Evolutionary conservation across 92 coral and sea anemone genomes (phyloP).

Genomic region (Umimayanthus kanabou): DNA sequence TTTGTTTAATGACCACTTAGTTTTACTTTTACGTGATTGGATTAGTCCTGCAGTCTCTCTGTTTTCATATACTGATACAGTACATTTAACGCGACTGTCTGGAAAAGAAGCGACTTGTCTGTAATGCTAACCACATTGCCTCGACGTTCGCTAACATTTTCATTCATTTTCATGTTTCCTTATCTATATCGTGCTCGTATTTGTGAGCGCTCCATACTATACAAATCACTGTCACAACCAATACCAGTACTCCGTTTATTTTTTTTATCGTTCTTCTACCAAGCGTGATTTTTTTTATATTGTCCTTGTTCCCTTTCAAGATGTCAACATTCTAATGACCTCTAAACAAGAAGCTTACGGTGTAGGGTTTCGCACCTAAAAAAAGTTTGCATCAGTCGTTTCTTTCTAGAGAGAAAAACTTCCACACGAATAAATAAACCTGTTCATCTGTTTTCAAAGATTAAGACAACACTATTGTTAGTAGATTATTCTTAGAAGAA

Average conservation of each 20-base stretch:
- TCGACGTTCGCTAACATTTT: neutral
- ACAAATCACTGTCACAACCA: neutral
- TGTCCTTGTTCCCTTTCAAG: constrained; percentile 23
- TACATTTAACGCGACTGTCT: constrained; percentile 36
- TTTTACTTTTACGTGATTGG: constrained; percentile 33
- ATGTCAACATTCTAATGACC: constrained; percentile 44
- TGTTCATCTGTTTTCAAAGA: constrained; percentile 7
- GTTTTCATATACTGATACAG: constrained; percentile 7
- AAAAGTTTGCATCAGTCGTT: constrained; percentile 17
- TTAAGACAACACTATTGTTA: constrained; percentile 23
- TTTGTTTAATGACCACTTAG: constrained; percentile 32
- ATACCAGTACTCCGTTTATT: constrained; percentile 17
- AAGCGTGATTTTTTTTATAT: constrained; percentile 43
- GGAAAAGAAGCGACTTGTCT: constrained; percentile 45
- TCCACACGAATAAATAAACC: constrained; percentile 1
- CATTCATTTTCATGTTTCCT: neutral
- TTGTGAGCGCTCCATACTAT: neutral
- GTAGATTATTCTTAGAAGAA: constrained; percentile 29
- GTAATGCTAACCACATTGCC: constrained; percentile 43
- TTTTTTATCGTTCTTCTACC: constrained; percentile 22
- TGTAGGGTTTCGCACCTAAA: constrained; percentile 7
- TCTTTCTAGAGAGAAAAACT: neutral
- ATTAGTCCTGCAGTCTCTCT: constrained; percentile 22
- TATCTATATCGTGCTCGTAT: neutral
- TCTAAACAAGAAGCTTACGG: constrained; percentile 36